Conservation (phyloP, 2,888 invertebrate species). For the Cheilosia impressa region DNA sequence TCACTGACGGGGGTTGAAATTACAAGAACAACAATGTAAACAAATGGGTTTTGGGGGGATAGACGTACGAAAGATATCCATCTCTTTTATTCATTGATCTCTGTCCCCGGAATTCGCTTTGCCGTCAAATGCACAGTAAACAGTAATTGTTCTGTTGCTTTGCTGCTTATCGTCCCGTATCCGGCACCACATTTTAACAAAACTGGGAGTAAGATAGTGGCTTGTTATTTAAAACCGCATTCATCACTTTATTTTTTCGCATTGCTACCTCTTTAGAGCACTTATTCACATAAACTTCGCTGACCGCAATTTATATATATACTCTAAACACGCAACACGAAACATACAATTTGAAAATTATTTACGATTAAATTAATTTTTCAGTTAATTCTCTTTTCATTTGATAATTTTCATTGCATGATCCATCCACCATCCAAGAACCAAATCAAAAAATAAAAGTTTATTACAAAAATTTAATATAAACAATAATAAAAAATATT, state of each 20-base stretch:
- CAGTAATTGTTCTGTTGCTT: background rate
- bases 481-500: conserved; percentile 33
- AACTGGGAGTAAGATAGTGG: conserved; percentile 8
- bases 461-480: background rate
- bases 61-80: no score
- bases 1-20: no score
- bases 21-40: no score
- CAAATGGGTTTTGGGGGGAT: no score
- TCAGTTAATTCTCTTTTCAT: conserved; percentile 69
- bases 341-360: conserved; percentile 53
- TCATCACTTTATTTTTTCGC: conserved; percentile 6
- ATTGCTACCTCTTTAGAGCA: conserved; percentile 12
- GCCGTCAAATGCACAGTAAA: background rate
- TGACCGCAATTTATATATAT: conserved; percentile 19
- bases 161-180: background rate
- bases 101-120: no score
- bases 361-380: conserved; percentile 66
- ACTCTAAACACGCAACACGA: conserved; percentile 58
- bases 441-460: conserved; percentile 30
- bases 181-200: background rate
- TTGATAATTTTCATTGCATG: conserved; percentile 74
- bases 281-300: conserved; percentile 28
- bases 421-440: conserved; percentile 65
- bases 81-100: no score
- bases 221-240: background rate